Conservation (phyloP, 2,888 invertebrate species). For the Helobdella robusta region DNA sequence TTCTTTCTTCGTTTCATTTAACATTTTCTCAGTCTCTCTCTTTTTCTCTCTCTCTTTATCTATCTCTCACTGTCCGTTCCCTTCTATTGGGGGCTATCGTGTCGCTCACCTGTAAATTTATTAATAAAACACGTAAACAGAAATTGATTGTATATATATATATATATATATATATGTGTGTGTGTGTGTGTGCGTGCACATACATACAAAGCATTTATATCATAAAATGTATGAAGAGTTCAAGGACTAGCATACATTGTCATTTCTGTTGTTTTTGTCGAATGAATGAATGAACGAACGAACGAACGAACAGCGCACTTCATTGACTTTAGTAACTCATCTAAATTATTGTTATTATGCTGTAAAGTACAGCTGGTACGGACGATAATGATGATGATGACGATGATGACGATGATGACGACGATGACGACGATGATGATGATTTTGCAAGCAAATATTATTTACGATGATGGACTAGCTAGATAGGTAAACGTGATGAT, state of each 20-base stretch:
- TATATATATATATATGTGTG: too few species aligned
- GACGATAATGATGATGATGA: constrained; percentile 14
- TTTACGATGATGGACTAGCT: too few species aligned
- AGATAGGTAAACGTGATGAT: too few species aligned
- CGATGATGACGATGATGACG: constrained; percentile 35
- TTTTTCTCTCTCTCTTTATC: neutral
- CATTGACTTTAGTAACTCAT: neutral
- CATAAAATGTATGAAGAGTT: too few species aligned
- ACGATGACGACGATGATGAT: neutral
- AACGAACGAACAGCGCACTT: neutral
- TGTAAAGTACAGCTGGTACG: neutral
- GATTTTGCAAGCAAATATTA: too few species aligned
- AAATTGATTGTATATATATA: too few species aligned
- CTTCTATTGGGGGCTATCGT: neutral
- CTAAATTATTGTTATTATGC: neutral
- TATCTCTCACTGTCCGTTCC: neutral
- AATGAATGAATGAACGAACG: neutral
- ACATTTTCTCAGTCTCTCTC: neutral
- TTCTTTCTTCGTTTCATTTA: neutral
- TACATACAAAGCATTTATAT: too few species aligned
- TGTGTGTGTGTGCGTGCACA: too few species aligned
- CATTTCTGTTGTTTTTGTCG: too few species aligned
- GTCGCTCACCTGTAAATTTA: neutral
- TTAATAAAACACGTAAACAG: neutral
- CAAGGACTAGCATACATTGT: too few species aligned